phyloP scores from a whole-genome alignment of 2,113 vertebrate genomes.

The Gadus macrocephalus region DNA sequence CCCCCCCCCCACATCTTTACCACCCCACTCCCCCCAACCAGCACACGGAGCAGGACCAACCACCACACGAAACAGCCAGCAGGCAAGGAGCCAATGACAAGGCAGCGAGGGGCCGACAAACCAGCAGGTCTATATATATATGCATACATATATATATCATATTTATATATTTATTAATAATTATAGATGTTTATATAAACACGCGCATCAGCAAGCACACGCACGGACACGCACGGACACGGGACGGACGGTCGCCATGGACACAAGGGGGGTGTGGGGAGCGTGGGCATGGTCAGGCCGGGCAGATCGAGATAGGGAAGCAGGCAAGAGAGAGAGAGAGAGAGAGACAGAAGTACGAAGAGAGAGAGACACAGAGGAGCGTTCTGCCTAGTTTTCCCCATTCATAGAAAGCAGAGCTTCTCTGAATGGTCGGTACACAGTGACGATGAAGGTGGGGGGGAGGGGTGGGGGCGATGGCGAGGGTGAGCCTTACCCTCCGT shows the following conservation, averaged over 20 bases:
- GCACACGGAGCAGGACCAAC: constrained; percentile 41
- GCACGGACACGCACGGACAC: background rate
- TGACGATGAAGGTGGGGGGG: constrained; percentile 56
- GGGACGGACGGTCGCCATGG: constrained; percentile 41
- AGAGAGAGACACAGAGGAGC: constrained; percentile 71
- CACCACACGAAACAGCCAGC: constrained; percentile 54
- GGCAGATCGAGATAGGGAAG: constrained; percentile 40
- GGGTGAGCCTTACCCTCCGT: constrained; percentile 76
- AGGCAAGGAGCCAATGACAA: constrained; percentile 60
- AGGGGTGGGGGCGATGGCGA: constrained; percentile 36
- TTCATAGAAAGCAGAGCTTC: background rate
- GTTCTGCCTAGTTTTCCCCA: constrained; percentile 13
- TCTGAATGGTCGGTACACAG: constrained; percentile 35
- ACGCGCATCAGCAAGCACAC: constrained; percentile 2
- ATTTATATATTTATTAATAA: too few species aligned
- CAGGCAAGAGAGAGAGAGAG: constrained; percentile 79
- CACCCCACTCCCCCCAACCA: constrained; percentile 8
- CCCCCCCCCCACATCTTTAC: background rate
- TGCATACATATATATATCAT: too few species aligned
- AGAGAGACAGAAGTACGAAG: constrained; percentile 64
- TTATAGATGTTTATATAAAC: background rate
- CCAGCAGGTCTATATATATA: constrained; percentile 30
- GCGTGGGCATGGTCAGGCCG: background rate
- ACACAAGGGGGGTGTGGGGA: constrained; percentile 23
- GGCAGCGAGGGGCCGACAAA: constrained; percentile 46